These are phyloP conservation scores for Cydia pomonella DNA, from an alignment of 1,140 invertebrate genomes.

Conservation along the genomic window DNA sequence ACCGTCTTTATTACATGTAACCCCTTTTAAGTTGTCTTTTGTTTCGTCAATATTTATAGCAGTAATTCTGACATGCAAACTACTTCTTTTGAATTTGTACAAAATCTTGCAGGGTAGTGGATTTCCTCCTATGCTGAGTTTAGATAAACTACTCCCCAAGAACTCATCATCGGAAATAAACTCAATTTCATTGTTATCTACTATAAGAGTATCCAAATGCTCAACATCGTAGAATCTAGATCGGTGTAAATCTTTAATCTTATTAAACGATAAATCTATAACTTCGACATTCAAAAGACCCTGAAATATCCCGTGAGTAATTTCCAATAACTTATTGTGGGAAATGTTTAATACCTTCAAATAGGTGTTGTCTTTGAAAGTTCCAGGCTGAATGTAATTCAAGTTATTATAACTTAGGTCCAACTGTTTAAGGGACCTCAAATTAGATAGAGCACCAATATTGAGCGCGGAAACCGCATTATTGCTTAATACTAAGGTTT, in stretches of 20 bases:
- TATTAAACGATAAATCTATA: conserved; percentile 49
- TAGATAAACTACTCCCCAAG: conserved; percentile 15
- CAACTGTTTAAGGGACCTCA: conserved; percentile 40
- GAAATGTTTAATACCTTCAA: conserved; percentile 48
- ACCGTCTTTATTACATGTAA: conserved; percentile 45
- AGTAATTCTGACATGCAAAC: conserved; percentile 40
- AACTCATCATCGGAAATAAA: conserved; percentile 13
- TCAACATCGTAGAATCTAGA: conserved; percentile 43
- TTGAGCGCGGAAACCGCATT: conserved; percentile 48
- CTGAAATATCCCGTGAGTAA: conserved; percentile 46
- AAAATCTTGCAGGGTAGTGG: conserved; percentile 45
- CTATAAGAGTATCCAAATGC: conserved; percentile 41
- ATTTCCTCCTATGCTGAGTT: conserved; percentile 50
- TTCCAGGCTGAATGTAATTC: conserved; percentile 43
- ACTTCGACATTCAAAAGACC: conserved; percentile 39
- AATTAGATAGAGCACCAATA: conserved; percentile 41
- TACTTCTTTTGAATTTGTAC: conserved; percentile 37
- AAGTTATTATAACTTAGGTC: conserved; percentile 55
- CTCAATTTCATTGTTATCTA: conserved; percentile 44
- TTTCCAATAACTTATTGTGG: conserved; percentile 43
- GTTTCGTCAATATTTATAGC: conserved; percentile 44
- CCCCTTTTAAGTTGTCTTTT: conserved; percentile 50
- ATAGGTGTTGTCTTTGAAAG: conserved; percentile 44
- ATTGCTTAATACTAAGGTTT: conserved; percentile 42
- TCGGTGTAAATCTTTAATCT: conserved; percentile 39